These are phyloP conservation scores for Dysidea cf. avara DNA, from an alignment of 37 sponge, comb jelly and placozoan species.

Conservation along the genomic window DNA sequence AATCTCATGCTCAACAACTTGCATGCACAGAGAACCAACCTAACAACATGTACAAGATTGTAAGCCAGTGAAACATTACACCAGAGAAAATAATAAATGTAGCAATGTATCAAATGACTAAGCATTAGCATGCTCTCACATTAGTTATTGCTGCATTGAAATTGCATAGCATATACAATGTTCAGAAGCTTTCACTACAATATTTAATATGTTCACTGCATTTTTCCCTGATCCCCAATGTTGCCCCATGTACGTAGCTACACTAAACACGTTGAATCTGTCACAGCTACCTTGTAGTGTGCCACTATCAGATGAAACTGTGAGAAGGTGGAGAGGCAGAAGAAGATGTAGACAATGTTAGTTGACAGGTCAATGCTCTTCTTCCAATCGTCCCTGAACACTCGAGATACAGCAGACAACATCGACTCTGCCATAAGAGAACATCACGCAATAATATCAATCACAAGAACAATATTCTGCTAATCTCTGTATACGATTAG, in stretches of 20 bases:
- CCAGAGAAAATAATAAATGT: neutral
- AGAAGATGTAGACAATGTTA: conserved; percentile 95
- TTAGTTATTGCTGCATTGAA: no score
- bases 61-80: neutral
- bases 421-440: conserved; percentile 60
- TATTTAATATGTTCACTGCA: neutral
- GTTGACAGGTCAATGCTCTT: conserved; percentile 88
- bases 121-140: neutral
- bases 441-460: no score
- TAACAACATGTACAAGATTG: conserved; percentile 3
- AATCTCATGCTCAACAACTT: conserved; percentile 82
- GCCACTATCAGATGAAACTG: conserved; percentile 79
- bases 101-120: neutral
- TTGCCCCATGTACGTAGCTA: no score
- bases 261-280: no score
- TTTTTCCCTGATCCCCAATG: neutral
- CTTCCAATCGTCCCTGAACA: conserved; percentile 96
- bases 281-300: conserved; percentile 72
- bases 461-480: no score
- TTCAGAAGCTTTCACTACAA: neutral
- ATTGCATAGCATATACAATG: neutral
- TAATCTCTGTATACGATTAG: no score
- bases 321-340: conserved; percentile 94
- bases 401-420: conserved; percentile 85
- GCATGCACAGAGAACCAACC: conserved; percentile 87